Evolutionary conservation across 2,113 vertebrate species (phyloP).

Genomic region (Vidua chalybeata): DNA sequence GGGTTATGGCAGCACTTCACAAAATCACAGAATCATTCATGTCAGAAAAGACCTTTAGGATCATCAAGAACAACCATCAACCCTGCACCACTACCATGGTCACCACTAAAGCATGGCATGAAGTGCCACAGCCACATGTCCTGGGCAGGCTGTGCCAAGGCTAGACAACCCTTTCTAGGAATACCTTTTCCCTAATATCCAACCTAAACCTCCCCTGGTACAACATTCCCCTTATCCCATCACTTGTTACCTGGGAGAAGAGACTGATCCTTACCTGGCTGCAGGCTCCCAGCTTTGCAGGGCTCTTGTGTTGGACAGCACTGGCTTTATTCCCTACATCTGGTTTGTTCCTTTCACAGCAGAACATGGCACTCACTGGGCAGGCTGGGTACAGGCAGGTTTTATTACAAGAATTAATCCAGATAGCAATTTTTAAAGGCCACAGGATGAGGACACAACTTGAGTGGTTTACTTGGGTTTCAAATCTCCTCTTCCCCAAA

Average conservation of each 20-base stretch:
- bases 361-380: rapidly evolving
- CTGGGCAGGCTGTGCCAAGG: neutral
- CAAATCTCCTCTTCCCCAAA: neutral
- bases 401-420: neutral
- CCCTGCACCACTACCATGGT: neutral
- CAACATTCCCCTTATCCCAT: neutral
- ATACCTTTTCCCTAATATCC: neutral
- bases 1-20: neutral
- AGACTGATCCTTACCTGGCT: neutral
- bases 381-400: rapidly evolving
- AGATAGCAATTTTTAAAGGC: neutral
- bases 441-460: neutral
- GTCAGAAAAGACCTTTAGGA: neutral
- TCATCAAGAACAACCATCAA: neutral
- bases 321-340: neutral
- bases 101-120: neutral
- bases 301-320: rapidly evolving
- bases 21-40: neutral
- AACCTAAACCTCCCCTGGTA: neutral
- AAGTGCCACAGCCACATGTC: neutral
- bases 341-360: neutral
- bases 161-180: neutral
- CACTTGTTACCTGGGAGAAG: neutral
- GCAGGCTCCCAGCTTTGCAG: neutral
- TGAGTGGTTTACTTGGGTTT: neutral